Evolutionary conservation across 2,113 vertebrate genomes (phyloP), one percentile per base, ranked within the genome.

Genomic region (Eudyptes chrysolophus): DNA sequence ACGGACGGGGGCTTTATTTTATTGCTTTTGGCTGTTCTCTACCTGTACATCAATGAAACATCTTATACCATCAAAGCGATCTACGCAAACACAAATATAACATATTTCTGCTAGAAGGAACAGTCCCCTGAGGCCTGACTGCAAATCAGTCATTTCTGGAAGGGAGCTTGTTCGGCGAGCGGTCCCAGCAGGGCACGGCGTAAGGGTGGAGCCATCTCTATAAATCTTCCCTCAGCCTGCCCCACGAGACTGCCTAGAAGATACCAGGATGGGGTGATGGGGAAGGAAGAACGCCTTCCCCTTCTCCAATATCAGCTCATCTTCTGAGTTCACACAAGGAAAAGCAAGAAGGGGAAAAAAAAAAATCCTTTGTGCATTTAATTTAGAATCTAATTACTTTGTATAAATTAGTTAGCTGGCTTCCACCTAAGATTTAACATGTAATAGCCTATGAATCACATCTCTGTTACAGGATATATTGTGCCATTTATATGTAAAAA

Each of bases 331-430:
- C 92, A 64, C 42, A 71, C 38, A 57, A 61, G 70, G 90, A 87
- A 75, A 78, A 87, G 46, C 22, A 69, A 8, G 6, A 58, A 51
- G 17, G 44, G 7, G 9, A 2, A 0, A 27, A 44, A 32, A 66
- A 36, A 48, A 46, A 34, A 42, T 54, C 88, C 51, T 81, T 44
- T 71, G 71, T 87, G 71, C 38, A 16, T 77, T 92, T 89, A 92
- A 93, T 93, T 96, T 69, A 78, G 80, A 70, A 85, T 57, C 78
- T 81, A 95, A 97, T 94, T 96, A 90, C 46, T 92, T 3, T 0
- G 82, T 55, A 22, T 84, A 86, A 94, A 94, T 86, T 68, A 93
- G 92, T 89, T 82, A 94, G 88, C 83, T 76, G 88, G 66, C 84
- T 96, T 79, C 82, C 88, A 90, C 46, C 94, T 96, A 21, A 92